Percentiles rank a stretch among this genome's conserved stretches.
Conservation (phyloP, 2,888 invertebrate genomes). For the Malthinus seriepunctatus region DNA sequence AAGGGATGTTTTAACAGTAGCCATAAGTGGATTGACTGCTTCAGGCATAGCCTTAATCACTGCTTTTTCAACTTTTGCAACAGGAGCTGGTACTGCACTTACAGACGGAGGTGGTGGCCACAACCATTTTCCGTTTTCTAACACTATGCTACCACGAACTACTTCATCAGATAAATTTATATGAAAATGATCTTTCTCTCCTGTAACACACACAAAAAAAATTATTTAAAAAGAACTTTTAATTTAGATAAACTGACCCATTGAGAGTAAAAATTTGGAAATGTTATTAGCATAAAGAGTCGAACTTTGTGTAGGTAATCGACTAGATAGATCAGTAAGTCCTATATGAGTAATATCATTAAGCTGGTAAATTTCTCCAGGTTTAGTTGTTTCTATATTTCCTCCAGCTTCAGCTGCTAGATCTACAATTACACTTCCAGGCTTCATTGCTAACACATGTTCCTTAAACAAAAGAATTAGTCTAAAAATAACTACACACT, state of each 20-base stretch:
- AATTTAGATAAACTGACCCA: constrained; percentile 60
- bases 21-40: constrained; percentile 68
- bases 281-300: constrained; percentile 91
- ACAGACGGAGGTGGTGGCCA: constrained; percentile 79
- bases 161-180: constrained; percentile 86
- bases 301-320: constrained; percentile 84
- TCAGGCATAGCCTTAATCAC: constrained; percentile 38
- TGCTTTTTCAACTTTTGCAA: constrained; percentile 52
- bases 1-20: constrained; percentile 69
- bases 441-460: constrained; percentile 80
- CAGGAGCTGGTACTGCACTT: constrained; percentile 55
- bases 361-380: constrained; percentile 73
- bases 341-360: constrained; percentile 86
- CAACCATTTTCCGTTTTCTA: constrained; percentile 72
- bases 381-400: constrained; percentile 79
- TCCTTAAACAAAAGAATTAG: constrained; percentile 56
- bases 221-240: not conserved
- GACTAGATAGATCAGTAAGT: constrained; percentile 80
- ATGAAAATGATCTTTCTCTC: constrained; percentile 76
- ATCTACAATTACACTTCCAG: constrained; percentile 88
- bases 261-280: constrained; percentile 80
- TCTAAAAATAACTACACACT: constrained; percentile 8
- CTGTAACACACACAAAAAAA: constrained; percentile 50
- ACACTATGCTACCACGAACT: constrained; percentile 78
- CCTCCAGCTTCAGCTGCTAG: constrained; percentile 89